Percentiles rank a stretch among this genome's conserved stretches.
These are phyloP conservation scores for Dryas iulia DNA, from an alignment of 1,140 invertebrate species.

Conservation along the genomic window DNA sequence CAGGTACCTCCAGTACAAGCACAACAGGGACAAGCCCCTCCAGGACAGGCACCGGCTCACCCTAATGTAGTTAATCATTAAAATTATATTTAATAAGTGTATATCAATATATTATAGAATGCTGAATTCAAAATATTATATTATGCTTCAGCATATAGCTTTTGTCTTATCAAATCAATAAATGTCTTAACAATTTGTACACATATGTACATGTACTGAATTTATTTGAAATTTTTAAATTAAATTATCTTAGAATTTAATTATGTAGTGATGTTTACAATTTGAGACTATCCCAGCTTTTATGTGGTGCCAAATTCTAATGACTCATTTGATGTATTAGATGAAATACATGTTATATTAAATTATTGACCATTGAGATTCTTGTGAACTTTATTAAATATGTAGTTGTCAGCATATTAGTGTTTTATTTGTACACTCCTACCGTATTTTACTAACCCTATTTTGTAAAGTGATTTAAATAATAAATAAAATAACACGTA, in stretches of 20 bases:
- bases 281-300: background rate
- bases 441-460: background rate
- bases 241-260: background rate
- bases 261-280: background rate
- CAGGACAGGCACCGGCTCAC: slow-evolving; percentile 20
- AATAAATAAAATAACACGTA: no score
- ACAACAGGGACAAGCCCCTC: slow-evolving; percentile 16
- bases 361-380: background rate
- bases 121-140: background rate
- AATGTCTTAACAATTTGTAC: background rate
- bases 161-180: background rate
- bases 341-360: background rate
- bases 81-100: background rate
- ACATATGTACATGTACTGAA: no score
- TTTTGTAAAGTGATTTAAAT: no score
- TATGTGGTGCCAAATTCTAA: background rate
- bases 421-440: background rate
- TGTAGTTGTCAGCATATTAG: background rate
- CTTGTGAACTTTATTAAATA: background rate
- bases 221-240: no score
- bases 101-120: background rate
- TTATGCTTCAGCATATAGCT: background rate
- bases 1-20: slow-evolving; percentile 32
- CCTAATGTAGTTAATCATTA: background rate
- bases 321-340: background rate